Percentiles rank a stretch among this genome's conserved stretches.
Conservation (phyloP, 2,888 invertebrate genomes). For the Lingula anatina region DNA sequence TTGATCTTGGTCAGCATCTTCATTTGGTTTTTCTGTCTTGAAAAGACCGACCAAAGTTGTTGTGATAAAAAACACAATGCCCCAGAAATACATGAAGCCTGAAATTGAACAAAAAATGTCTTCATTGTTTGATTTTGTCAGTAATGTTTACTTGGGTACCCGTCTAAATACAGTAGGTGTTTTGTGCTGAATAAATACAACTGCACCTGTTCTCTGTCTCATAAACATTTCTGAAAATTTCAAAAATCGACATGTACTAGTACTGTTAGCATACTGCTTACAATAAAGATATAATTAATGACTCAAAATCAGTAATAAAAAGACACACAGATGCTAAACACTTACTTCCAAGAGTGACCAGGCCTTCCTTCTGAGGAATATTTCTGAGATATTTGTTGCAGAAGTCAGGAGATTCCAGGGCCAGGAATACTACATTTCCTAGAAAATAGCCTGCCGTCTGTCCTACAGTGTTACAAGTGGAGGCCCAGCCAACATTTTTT, state of each 20-base stretch:
- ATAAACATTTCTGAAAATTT: background rate
- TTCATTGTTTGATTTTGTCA: background rate
- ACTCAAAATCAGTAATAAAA: too few relatives aligned
- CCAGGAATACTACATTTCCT: constrained; percentile 93
- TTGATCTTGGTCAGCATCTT: constrained; percentile 51
- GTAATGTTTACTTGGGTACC: background rate
- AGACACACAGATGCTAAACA: background rate
- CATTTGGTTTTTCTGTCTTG: constrained; percentile 69
- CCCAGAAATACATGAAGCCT: constrained; percentile 94
- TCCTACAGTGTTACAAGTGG: constrained; percentile 97
- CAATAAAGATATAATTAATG: too few relatives aligned
- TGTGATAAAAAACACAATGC: constrained; percentile 79
- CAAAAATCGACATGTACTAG: background rate
- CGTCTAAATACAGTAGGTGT: too few relatives aligned
- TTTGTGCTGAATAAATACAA: too few relatives aligned
- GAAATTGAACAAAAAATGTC: constrained; percentile 26
- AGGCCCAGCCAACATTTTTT: constrained; percentile 94
- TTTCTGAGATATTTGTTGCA: constrained; percentile 86
- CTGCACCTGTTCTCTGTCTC: too few relatives aligned
- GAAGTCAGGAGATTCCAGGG: constrained; percentile 91
- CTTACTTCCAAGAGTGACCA: constrained; percentile 55
- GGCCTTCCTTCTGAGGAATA: constrained; percentile 66
- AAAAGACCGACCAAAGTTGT: constrained; percentile 85
- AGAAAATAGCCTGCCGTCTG: constrained; percentile 97
- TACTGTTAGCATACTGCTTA: background rate